Percentiles rank a stretch among this genome's conserved stretches.
Conservation (phyloP, 2,888 invertebrate genomes). For the Craniophora ligustri region DNA sequence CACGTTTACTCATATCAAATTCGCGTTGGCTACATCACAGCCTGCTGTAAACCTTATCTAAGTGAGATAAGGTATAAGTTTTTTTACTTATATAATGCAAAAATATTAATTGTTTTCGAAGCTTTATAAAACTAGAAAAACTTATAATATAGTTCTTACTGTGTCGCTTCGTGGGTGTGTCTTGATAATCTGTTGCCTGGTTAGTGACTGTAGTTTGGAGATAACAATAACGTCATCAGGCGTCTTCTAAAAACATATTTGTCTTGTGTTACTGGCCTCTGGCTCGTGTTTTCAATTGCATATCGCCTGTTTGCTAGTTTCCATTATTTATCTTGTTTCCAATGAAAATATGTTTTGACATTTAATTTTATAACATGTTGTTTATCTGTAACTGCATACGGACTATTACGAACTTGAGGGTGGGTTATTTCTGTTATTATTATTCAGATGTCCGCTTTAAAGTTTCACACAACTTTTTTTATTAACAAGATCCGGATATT, state of each 20-base stretch:
- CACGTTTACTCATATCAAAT: conserved; percentile 11
- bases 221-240: conserved; percentile 73
- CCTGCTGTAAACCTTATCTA: too few species aligned
- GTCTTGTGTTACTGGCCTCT: conserved; percentile 74
- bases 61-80: too few species aligned
- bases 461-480: background rate
- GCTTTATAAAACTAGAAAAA: conserved; percentile 26
- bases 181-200: conserved; percentile 71
- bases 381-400: conserved; percentile 62
- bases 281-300: conserved; percentile 80
- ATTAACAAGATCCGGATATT: too few species aligned
- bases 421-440: conserved; percentile 21
- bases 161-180: conserved; percentile 84
- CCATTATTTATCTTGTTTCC: conserved; percentile 84
- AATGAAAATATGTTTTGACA: conserved; percentile 84
- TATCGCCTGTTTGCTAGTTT: conserved; percentile 76
- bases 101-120: conserved; percentile 10
- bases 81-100: conserved; percentile 7
- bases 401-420: conserved; percentile 43
- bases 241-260: conserved; percentile 82
- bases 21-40: too few species aligned
- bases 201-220: conserved; percentile 68
- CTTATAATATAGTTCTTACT: conserved; percentile 72
- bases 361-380: conserved; percentile 72
- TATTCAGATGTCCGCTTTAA: background rate